Evolutionary conservation across 2,888 invertebrate species (phyloP).

Genomic region (Carterocephalus palaemon): DNA sequence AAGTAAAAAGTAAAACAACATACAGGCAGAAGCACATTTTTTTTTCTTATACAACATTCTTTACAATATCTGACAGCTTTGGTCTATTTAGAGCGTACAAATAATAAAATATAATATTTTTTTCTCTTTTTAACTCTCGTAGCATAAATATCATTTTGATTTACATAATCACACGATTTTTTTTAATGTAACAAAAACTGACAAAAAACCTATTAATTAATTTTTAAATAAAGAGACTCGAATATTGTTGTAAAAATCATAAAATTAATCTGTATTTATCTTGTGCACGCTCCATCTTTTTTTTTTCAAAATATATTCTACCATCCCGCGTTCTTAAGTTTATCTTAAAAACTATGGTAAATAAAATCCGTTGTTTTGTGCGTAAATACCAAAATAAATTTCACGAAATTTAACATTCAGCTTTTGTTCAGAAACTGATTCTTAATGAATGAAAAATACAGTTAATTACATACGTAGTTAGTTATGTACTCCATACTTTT

Average conservation of each 20-base stretch:
- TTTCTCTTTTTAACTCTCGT: constrained; percentile 35
- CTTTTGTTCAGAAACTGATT: too few relatives aligned
- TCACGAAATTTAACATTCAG: too few relatives aligned
- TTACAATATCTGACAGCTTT: constrained; percentile 74
- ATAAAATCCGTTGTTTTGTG: constrained; percentile 31
- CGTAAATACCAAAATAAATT: constrained; percentile 26
- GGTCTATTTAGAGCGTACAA: constrained; percentile 69
- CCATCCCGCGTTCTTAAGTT: constrained; percentile 45
- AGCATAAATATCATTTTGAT: constrained; percentile 34
- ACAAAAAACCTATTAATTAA: constrained; percentile 24
- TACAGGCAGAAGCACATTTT: constrained; percentile 1
- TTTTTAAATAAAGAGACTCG: constrained; percentile 24
- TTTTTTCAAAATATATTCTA: constrained; percentile 40
- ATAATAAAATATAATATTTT: constrained; percentile 41
- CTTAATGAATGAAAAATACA: too few relatives aligned
- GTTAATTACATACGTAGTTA: too few relatives aligned
- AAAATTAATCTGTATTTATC: constrained; percentile 29
- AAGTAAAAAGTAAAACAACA: constrained; percentile 19
- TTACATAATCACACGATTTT: constrained; percentile 35
- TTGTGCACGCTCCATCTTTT: constrained; percentile 50
- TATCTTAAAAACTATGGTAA: constrained; percentile 48
- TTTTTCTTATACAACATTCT: constrained; percentile 39
- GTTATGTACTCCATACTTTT: too few relatives aligned
- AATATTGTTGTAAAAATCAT: constrained; percentile 14
- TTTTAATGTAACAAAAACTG: constrained; percentile 32